Evolutionary conservation across 2,113 vertebrate genomes (phyloP), one percentile per base, ranked within the genome.

Genomic region (Trogon surrucura): DNA sequence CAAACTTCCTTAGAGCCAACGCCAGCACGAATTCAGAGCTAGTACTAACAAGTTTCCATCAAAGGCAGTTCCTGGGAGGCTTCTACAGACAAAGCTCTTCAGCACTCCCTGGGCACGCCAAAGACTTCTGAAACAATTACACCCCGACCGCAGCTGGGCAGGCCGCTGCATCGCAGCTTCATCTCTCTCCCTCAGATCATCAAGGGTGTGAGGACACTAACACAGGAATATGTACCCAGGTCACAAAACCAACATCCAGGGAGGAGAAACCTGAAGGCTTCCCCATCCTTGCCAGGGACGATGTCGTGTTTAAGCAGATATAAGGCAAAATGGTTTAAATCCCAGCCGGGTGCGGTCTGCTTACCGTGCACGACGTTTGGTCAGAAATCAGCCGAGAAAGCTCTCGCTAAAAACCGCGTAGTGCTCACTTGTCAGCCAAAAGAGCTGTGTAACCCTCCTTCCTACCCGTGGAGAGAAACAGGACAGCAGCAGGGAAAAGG

Each of bases 341-440:
- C 67, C 27, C 74, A 45, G 48, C 23, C 6, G 27, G 19, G 66
- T 5, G 4, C 50, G 4, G 58, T 4, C 54, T 41, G 58, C 51
- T 66, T 41, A n/a, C 41, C 5, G 1, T 6, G 13, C 34, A 13
- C 3, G 2, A 18, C 1, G 9, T 21, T 79, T 0, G 0, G 29
- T 2, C 87, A 50, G 72, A 34, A 79, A 53, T 8, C 57, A 74
- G 45, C 5, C 1, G 1, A 53, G 47, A 23, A 72, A 2, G 50
- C 14, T 34, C 53, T 50, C 1, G 0, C 56, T 71, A 22, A 32
- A 56, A 77, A 3, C 16, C 2, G 0, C 62, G 12, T 8, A 29
- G 30, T 1, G 1, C 56, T 67, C 34, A 6, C 30, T 29, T 2
- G 1, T 4, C 58, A 80, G 62, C 50, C 67, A 54, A 48, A 29